phyloP scores from a whole-genome alignment of 1,140 invertebrate genomes.

The Heliconius eleuchia region DNA sequence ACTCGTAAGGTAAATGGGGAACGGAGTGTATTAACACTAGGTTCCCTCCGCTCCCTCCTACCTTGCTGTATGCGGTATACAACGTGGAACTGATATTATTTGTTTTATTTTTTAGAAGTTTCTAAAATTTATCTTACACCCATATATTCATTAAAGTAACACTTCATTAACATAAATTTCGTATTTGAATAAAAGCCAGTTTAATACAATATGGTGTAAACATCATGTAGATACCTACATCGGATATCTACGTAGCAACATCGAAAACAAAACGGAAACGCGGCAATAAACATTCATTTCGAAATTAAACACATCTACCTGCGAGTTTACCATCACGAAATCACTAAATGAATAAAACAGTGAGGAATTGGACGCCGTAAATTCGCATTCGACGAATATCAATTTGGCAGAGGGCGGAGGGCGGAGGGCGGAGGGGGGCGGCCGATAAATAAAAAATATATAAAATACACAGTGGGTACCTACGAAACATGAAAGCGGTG shows the following conservation, averaged over 20 bases:
- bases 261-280: conserved; percentile 73
- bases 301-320: conserved; percentile 80
- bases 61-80: no score
- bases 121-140: neutral
- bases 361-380: conserved; percentile 75
- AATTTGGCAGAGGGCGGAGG: conserved; percentile 68
- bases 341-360: conserved; percentile 80
- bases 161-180: conserved; percentile 1
- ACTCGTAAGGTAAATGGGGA: no score
- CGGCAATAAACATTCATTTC: conserved; percentile 79
- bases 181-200: conserved; percentile 4
- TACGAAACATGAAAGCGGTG: conserved; percentile 75
- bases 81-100: no score
- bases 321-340: conserved; percentile 75
- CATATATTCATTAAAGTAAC: neutral
- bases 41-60: no score
- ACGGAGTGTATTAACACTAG: no score
- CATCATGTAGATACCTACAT: conserved; percentile 10
- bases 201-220: conserved; percentile 32
- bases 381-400: conserved; percentile 78
- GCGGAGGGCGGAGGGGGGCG: conserved; percentile 57
- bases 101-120: neutral
- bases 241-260: conserved; percentile 38
- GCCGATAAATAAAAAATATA: conserved; percentile 77
- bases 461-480: conserved; percentile 73